Evolutionary conservation across 2,797 vertebrate species (phyloP).

Genomic region (Onychomys arenicola): DNA sequence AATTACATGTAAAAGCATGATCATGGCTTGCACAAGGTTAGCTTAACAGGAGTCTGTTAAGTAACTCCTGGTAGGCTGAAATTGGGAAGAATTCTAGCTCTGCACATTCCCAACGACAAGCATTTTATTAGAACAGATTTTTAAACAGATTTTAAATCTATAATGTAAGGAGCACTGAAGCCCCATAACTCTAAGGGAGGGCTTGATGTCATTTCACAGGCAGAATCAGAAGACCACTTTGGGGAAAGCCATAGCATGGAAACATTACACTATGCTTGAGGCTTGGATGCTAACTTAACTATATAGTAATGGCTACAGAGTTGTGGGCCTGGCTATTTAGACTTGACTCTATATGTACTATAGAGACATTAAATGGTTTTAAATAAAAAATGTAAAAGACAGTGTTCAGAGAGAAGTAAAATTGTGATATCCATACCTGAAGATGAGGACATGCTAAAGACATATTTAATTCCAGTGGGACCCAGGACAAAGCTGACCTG

Average conservation of each 20-base stretch:
- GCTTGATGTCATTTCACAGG: neutral
- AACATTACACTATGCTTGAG: neutral
- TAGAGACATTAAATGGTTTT: neutral
- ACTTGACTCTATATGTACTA: neutral
- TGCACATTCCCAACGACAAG: neutral
- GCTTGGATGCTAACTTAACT: neutral
- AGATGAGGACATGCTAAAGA: neutral
- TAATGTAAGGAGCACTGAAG: neutral
- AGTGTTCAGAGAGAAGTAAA: neutral
- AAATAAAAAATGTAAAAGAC: neutral
- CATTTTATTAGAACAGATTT: neutral
- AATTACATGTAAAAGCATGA: neutral
- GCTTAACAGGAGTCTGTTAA: neutral
- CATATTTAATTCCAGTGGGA: constrained; percentile 9
- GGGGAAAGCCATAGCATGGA: neutral
- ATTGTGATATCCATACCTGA: neutral
- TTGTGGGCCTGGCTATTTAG: neutral
- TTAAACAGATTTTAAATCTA: neutral
- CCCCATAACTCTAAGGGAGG: neutral
- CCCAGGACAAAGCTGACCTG: neutral
- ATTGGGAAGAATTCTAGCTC: neutral
- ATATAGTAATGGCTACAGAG: neutral
- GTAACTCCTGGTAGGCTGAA: neutral
- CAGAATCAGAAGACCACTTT: neutral
- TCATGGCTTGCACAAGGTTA: neutral